These are phyloP conservation scores for Chrysogorgia sp. DNA, from an alignment of 92 coral and sea anemone species.

Conservation along the genomic window DNA sequence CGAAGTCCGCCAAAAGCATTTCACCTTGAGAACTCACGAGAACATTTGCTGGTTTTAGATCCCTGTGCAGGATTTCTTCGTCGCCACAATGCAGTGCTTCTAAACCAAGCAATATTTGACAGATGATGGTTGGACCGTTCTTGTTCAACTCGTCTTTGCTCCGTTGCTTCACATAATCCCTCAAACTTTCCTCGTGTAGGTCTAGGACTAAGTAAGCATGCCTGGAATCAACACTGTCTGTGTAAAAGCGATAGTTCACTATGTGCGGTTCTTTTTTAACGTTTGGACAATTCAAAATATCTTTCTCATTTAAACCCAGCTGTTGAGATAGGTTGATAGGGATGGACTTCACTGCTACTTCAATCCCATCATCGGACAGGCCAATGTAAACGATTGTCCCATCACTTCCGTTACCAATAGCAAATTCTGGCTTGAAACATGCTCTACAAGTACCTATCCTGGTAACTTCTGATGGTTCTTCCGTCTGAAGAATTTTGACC, in stretches of 20 bases:
- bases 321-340: neutral
- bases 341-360: neutral
- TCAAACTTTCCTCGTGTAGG: neutral
- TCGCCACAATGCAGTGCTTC: no score
- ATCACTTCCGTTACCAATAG: constrained; percentile 2
- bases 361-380: neutral
- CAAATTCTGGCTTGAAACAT: neutral
- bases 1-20: constrained; percentile 1
- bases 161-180: constrained; percentile 1
- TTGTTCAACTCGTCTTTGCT: neutral
- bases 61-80: constrained; percentile 10
- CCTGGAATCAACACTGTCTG: neutral
- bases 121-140: neutral
- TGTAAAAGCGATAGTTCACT: constrained; percentile 16
- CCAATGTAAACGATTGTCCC: constrained; percentile 10
- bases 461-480: neutral
- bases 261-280: constrained; percentile 1
- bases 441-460: constrained; percentile 3
- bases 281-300: neutral
- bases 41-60: neutral
- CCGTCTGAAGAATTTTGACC: neutral
- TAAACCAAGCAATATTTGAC: no score
- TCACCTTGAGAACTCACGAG: neutral
- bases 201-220: constrained; percentile 6
- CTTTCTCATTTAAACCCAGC: neutral